These are phyloP conservation scores for Gobiocypris rarus DNA, from an alignment of 2,113 vertebrate genomes.

Conservation along the genomic window DNA sequence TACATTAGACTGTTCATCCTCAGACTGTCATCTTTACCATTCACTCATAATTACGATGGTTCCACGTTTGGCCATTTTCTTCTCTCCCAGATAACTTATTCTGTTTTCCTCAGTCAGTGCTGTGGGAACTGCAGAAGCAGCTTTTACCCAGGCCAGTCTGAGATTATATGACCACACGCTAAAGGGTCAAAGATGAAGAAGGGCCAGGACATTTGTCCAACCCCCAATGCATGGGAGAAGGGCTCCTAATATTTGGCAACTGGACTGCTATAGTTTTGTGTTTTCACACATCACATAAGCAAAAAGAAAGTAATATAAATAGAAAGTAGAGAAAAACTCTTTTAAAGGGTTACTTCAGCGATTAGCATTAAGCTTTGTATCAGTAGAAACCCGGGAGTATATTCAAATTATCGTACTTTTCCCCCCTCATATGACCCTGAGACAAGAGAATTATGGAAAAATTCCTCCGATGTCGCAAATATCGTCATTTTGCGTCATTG, in stretches of 20 bases:
- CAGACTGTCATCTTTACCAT: conserved; percentile 17
- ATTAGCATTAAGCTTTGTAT: no score
- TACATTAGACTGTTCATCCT: conserved; percentile 17
- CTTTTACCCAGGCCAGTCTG: conserved; percentile 15
- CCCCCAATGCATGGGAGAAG: neutral
- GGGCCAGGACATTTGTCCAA: neutral
- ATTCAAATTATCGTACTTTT: no score
- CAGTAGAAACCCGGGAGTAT: no score
- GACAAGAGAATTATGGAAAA: no score
- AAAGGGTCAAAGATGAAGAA: conserved; percentile 17
- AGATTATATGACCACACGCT: neutral
- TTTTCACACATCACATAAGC: neutral
- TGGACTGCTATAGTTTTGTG: neutral
- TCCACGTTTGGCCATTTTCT: conserved; percentile 40
- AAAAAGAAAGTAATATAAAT: neutral
- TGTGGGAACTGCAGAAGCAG: conserved; percentile 34
- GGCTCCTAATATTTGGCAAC: neutral
- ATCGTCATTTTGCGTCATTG: no score
- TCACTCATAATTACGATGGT: conserved; percentile 30
- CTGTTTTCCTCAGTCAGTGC: conserved; percentile 7
- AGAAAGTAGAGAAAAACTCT: neutral
- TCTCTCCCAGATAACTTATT: conserved; percentile 18
- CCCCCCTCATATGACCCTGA: no score
- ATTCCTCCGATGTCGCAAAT: no score
- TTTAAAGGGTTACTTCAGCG: no score